Base-by-base conservation (phyloP, 2,888 invertebrate genomes). In the Electrophaes corylata region DNA sequence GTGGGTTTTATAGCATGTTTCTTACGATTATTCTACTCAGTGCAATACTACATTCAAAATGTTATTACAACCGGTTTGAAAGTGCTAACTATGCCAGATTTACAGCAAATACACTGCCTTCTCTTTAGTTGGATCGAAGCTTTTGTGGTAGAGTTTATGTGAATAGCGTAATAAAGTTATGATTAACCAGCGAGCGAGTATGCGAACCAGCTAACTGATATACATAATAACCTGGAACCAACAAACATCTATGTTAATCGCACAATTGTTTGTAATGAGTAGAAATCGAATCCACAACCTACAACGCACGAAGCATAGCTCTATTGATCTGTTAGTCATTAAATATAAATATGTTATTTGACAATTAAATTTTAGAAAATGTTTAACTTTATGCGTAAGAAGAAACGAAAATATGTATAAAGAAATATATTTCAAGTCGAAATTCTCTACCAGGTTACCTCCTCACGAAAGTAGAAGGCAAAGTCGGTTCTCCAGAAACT, bases 401-500 rank as follows among this genome's bases (percentile, higher is more conserved):
- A n/a, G n/a, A n/a, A n/a, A n/a, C n/a, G n/a, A n/a, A n/a, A n/a
- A n/a, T n/a, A n/a, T n/a, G n/a, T n/a, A n/a, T n/a, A n/a, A n/a
- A n/a, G n/a, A n/a, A n/a, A n/a, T n/a, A n/a, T n/a, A 12, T 12
- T 12, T 33, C 2, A 37, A 16, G 1, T 8, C 6, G 16, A 12
- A 2, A 3, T 16, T 19, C 14, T 29, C 37, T 26, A 44, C 31
- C 91, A 99, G 99, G 99, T 92, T 99, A 99, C 88, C 94, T 99
- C 60, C 91, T 99, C 78, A 99, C 99, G 60, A 94, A 97, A 78
- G 96, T 96, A 39, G 99, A 99, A 90, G 97, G 96, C 62, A 99
- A 99, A 92, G 97, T 99, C 54, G 99, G 99, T n/a, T 99, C 99
- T 0, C 99, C 99, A 0, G 99, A 99, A 86, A 98, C 99, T 72